Percentiles rank a stretch among this genome's conserved stretches.
phyloP scores from a whole-genome alignment of 2,888 invertebrate genomes.

The Cyclophora albipunctata region DNA sequence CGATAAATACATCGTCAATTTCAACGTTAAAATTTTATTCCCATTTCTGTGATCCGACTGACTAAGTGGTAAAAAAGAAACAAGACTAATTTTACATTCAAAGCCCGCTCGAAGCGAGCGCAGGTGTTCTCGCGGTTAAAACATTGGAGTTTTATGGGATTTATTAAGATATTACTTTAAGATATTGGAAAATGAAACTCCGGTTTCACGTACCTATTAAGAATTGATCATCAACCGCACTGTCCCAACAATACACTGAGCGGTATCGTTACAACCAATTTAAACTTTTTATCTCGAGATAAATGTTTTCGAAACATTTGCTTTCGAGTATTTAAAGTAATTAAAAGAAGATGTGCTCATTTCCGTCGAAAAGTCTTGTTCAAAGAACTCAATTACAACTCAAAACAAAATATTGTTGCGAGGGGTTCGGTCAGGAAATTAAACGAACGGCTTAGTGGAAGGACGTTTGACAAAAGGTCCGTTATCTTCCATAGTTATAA shows the following conservation, averaged over 20 bases:
- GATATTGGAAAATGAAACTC: slow-evolving; percentile 55
- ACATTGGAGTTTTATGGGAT: slow-evolving; percentile 72
- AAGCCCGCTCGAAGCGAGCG: slow-evolving; percentile 57
- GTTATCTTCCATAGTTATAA: slow-evolving; percentile 64
- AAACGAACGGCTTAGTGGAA: slow-evolving; percentile 62
- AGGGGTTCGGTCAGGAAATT: slow-evolving; percentile 68
- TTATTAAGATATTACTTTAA: slow-evolving; percentile 67
- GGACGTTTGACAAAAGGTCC: slow-evolving; percentile 47
- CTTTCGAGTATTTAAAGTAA: neutral
- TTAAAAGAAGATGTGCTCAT: slow-evolving; percentile 28
- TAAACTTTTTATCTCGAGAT: too few relatives aligned
- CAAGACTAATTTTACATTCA: slow-evolving; percentile 72
- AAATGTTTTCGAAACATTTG: slow-evolving; percentile 18
- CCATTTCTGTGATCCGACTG: slow-evolving; percentile 53
- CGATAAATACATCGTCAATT: slow-evolving; percentile 53
- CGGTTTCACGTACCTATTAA: slow-evolving; percentile 28
- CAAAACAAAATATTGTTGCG: slow-evolving; percentile 65
- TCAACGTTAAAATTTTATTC: slow-evolving; percentile 58
- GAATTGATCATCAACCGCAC: slow-evolving; percentile 23
- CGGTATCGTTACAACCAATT: too few relatives aligned
- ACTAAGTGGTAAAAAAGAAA: slow-evolving; percentile 73
- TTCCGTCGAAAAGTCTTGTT: slow-evolving; percentile 62
- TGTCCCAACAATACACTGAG: too few relatives aligned
- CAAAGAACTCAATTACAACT: slow-evolving; percentile 69
- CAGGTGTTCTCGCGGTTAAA: slow-evolving; percentile 68